Evolutionary conservation across 2,113 vertebrate genomes (phyloP).

Genomic region (Delphinapterus leucas): DNA sequence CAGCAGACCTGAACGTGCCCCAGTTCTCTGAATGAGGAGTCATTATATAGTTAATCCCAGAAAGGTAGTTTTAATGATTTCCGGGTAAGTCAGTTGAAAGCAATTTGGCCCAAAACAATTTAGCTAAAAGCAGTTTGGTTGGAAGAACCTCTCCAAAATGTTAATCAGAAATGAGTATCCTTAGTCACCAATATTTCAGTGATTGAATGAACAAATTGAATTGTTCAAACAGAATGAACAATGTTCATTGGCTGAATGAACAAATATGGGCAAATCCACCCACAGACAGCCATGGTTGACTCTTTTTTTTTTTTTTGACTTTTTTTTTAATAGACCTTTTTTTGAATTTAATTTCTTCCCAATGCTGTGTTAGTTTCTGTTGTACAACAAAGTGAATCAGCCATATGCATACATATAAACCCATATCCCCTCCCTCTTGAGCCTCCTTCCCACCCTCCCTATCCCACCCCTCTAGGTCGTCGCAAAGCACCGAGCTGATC

Average conservation of each 20-base stretch:
- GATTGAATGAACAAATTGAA: not conserved
- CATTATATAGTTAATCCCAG: not conserved
- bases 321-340: no score
- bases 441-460: no score
- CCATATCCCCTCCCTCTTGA: no score
- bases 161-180: not conserved
- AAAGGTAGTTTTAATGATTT: not conserved
- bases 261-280: not conserved
- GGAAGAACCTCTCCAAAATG: not conserved
- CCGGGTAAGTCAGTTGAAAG: not conserved
- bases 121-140: not conserved
- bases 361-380: no score
- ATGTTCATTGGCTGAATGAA: not conserved
- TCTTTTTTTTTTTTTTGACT: no score
- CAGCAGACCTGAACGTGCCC: not conserved
- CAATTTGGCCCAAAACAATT: not conserved
- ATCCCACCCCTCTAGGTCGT: no score
- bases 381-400: no score
- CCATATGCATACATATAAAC: no score
- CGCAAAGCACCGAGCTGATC: no score
- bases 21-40: not conserved
- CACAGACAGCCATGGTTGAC: not conserved
- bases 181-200: not conserved
- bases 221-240: no score
- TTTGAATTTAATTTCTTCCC: no score